A percentile compares a stretch with the other conserved stretches of the same genome.
Conservation (phyloP, 1,140 invertebrate species). For the Branchinecta lynchi region DNA sequence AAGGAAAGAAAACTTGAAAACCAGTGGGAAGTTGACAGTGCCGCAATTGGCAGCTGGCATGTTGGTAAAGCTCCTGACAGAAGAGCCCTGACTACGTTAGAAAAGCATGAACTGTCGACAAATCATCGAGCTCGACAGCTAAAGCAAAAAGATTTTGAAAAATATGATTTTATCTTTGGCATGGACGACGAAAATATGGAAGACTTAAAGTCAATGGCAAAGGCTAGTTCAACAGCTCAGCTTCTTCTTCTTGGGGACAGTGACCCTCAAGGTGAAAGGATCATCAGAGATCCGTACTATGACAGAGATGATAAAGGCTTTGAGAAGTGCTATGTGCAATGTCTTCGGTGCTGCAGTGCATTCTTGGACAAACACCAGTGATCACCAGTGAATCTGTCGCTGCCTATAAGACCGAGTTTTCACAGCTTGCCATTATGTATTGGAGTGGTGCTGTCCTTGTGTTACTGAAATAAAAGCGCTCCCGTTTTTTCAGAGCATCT, state of each 20-base stretch:
- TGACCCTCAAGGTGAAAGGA: slow-evolving; percentile 53
- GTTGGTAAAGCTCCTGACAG: slow-evolving; percentile 60
- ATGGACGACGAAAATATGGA: slow-evolving; percentile 73
- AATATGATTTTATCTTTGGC: slow-evolving; percentile 73
- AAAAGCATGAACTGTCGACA: slow-evolving; percentile 51
- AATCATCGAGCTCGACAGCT: slow-evolving; percentile 61
- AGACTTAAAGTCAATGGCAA: slow-evolving; percentile 43
- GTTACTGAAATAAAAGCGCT: no score
- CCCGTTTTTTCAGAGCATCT: no score
- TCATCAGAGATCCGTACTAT: slow-evolving; percentile 79
- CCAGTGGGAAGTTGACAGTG: slow-evolving; percentile 72
- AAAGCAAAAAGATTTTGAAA: slow-evolving; percentile 47
- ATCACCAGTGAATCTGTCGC: not conserved
- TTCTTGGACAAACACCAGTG: slow-evolving; percentile 28
- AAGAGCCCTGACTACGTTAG: slow-evolving; percentile 51
- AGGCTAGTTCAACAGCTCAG: slow-evolving; percentile 46
- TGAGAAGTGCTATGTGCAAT: slow-evolving; percentile 32
- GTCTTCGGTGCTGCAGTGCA: slow-evolving; percentile 27
- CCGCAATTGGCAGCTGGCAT: slow-evolving; percentile 68
- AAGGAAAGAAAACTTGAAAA: slow-evolving; percentile 41
- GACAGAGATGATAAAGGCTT: slow-evolving; percentile 30
- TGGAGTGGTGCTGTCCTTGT: no score
- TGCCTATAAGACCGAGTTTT: no score
- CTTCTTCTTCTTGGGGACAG: slow-evolving; percentile 61
- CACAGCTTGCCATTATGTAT: no score